phyloP scores from a whole-genome alignment of 1,140 invertebrate species.

The Heterodera schachtii region DNA sequence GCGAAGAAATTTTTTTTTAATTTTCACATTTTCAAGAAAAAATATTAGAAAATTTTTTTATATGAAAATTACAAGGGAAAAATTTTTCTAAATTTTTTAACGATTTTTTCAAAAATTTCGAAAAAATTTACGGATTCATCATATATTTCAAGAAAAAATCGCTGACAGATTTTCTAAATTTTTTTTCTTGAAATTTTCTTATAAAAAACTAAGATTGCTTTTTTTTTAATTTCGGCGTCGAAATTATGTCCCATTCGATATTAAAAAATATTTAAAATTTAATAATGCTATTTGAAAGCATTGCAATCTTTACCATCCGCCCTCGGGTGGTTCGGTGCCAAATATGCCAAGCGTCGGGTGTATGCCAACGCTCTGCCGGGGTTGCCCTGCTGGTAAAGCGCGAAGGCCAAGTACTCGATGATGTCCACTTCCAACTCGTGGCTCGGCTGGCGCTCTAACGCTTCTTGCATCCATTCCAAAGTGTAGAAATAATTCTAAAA shows the following conservation, averaged over 20 bases:
- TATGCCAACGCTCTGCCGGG: conserved; percentile 81
- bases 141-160: too few species aligned
- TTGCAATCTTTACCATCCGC: conserved; percentile 31
- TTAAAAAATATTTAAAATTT: not conserved
- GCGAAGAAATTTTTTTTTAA: not conserved
- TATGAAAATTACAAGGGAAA: too few species aligned
- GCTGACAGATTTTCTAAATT: too few species aligned
- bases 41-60: too few species aligned
- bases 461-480: conserved; percentile 78
- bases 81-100: too few species aligned
- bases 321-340: conserved; percentile 54
- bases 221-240: too few species aligned
- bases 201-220: too few species aligned
- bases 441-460: conserved; percentile 65
- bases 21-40: too few species aligned
- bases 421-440: conserved; percentile 75
- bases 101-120: too few species aligned
- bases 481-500: conserved; percentile 85
- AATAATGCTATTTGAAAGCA: conserved; percentile 2
- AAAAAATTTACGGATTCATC: not conserved
- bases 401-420: conserved; percentile 92
- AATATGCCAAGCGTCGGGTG: conserved; percentile 79
- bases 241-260: too few species aligned
- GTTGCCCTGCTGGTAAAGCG: conserved; percentile 85
- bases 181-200: too few species aligned